Evolutionary conservation across 1,140 invertebrate species (phyloP).

Genomic region (Philaenus spumarius): DNA sequence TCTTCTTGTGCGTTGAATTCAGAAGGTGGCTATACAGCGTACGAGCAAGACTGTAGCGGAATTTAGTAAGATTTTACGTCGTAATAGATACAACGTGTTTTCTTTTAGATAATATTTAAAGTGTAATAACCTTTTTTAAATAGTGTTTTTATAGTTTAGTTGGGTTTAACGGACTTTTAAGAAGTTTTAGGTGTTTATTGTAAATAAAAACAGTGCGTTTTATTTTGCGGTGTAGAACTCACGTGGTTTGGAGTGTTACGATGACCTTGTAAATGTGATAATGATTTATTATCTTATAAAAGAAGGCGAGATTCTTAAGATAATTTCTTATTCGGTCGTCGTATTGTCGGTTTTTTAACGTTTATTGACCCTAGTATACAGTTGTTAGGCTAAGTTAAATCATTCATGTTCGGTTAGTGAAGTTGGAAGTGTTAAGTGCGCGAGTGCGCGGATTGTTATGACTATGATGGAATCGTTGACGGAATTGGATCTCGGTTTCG

Average conservation of each 20-base stretch:
- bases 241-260: not conserved
- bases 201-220: not conserved
- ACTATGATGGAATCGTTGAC: conserved; percentile 25
- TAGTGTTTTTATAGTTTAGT: not conserved
- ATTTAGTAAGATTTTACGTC: not conserved
- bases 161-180: too few species aligned
- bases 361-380: not conserved
- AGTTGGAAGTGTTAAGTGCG: not conserved
- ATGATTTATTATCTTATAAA: not conserved
- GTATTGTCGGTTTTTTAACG: conserved; percentile 11
- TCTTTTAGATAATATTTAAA: not conserved
- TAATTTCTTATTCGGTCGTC: not conserved
- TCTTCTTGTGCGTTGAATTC: not conserved
- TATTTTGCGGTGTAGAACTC: not conserved
- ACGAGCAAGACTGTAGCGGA: not conserved
- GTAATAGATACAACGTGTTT: conserved; percentile 7
- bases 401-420: not conserved
- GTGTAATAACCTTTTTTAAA: not conserved
- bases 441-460: not conserved
- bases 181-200: too few species aligned
- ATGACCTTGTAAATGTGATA: not conserved
- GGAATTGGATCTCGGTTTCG: conserved; percentile 71
- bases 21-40: conserved; percentile 6
- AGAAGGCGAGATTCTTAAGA: not conserved
- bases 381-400: not conserved